Evolutionary conservation across 2,888 invertebrate genomes (phyloP).

Genomic region (Lamellibrachia satsuma): DNA sequence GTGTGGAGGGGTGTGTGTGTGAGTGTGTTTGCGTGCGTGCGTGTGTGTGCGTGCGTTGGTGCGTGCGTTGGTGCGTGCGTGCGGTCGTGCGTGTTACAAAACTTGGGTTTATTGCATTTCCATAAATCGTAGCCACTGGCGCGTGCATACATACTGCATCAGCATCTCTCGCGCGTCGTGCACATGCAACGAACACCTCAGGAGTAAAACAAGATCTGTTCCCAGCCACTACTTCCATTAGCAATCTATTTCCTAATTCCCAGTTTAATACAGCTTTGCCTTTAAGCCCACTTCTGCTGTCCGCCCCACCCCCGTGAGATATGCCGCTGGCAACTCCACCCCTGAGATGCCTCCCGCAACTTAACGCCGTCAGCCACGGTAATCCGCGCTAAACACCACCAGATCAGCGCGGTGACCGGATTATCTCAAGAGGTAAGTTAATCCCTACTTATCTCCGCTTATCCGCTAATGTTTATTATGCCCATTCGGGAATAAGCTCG

Average conservation of each 20-base stretch:
- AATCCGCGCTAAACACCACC: not conserved
- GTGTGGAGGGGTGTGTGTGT: too few relatives aligned
- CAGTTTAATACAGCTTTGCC: not conserved
- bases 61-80: too few relatives aligned
- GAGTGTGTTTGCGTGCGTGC: too few relatives aligned
- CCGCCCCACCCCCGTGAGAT: not conserved
- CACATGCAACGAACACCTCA: not conserved
- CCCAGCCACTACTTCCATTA: not conserved
- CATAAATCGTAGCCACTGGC: too few relatives aligned
- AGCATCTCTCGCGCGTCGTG: not conserved
- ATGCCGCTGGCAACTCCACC: not conserved
- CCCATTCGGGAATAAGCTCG: not conserved
- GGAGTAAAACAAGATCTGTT: not conserved
- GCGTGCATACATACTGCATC: too few relatives aligned
- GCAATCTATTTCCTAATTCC: not conserved
- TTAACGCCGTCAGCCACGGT: not conserved
- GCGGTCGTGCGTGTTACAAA: too few relatives aligned
- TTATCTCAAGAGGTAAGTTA: not conserved
- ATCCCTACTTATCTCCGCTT: not conserved
- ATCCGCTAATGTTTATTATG: slow-evolving; percentile 17
- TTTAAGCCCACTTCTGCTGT: not conserved
- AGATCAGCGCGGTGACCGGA: not conserved
- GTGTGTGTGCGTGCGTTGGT: too few relatives aligned
- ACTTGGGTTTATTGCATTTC: too few relatives aligned
- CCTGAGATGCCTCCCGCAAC: not conserved